These are phyloP conservation scores for Carabus problematicus DNA, from an alignment of 2,888 invertebrate species.

Conservation along the genomic window DNA sequence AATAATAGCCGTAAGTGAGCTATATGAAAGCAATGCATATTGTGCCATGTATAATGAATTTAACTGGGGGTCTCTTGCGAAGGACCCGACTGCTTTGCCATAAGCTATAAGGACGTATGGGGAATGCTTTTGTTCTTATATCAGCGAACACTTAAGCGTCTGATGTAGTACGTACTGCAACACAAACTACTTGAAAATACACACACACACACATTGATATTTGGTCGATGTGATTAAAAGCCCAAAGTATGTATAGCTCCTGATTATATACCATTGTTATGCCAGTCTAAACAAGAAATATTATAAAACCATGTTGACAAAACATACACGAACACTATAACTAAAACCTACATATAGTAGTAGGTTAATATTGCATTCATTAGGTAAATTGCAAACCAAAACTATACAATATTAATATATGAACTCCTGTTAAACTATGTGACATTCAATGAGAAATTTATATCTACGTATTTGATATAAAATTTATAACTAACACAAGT, in stretches of 20 bases:
- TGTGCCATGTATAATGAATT: conserved; percentile 12
- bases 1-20: conserved; percentile 26
- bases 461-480: too few species aligned
- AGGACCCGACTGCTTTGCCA: conserved; percentile 35
- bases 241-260: background rate
- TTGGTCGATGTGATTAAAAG: background rate
- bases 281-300: background rate
- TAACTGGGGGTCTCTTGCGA: conserved; percentile 7
- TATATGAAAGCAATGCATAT: background rate
- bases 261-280: background rate
- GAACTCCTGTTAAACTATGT: too few species aligned
- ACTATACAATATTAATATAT: too few species aligned
- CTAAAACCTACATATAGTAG: too few species aligned
- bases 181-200: background rate
- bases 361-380: too few species aligned
- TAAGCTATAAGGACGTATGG: conserved; percentile 40
- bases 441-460: too few species aligned
- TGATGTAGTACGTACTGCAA: conserved; percentile 6
- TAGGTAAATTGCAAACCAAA: too few species aligned
- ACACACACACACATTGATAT: background rate
- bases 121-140: conserved; percentile 41
- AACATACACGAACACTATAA: background rate
- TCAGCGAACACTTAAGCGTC: conserved; percentile 30
- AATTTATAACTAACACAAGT: too few species aligned
- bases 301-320: background rate